Evolutionary conservation across 1,140 invertebrate species (phyloP), one percentile per base, ranked within the genome.

Genomic region (Paracyclopina nana): DNA sequence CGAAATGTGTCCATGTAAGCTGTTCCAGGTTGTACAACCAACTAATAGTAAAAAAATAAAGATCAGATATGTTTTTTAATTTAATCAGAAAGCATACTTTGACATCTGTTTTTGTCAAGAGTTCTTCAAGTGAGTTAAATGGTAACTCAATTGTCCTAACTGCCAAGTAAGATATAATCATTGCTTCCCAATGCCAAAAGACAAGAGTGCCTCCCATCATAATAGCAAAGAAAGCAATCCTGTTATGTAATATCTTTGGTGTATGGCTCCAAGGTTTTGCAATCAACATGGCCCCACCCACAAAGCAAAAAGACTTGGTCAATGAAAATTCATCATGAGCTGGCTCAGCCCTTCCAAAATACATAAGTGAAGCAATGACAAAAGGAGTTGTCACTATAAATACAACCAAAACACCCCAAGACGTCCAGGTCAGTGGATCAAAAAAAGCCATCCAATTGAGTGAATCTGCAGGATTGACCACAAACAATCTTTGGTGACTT

Each of bases 391-490:
- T 3, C 3, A 38, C n/a, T 16, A 38, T 38, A 9, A n/a, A 38
- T 8, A 38, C 14, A 8, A 3, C 34, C 5, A 38, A 16, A 5
- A n/a, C 34, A 38, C 14, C 9, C 34, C 34, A 38, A 4, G 20
- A n/a, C 5, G 3, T 38, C 34, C 34, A 38, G 4, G 34, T 38
- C 3, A 38, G 8, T 5, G 34, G 34, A n/a, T n/a, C 34, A n/a
- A 38, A 38, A 38, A 16, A 38, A 38, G 34, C 34, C n/a, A 20
- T 38, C 34, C 34, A 38, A 38, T 38, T 38, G n/a, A 38, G 14
- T n/a, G 34, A 38, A 16, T 38, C 34, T 4, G 34, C 34, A 3
- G 34, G 34, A 38, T 38, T 38, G 9, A 20, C 34, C 34, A 38
- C 34, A 9, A 38, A 16, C n/a, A 38, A 20, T 9, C 34, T n/a